phyloP scores from a whole-genome alignment of 2,113 vertebrate species.

The Orthonyx spaldingii region DNA sequence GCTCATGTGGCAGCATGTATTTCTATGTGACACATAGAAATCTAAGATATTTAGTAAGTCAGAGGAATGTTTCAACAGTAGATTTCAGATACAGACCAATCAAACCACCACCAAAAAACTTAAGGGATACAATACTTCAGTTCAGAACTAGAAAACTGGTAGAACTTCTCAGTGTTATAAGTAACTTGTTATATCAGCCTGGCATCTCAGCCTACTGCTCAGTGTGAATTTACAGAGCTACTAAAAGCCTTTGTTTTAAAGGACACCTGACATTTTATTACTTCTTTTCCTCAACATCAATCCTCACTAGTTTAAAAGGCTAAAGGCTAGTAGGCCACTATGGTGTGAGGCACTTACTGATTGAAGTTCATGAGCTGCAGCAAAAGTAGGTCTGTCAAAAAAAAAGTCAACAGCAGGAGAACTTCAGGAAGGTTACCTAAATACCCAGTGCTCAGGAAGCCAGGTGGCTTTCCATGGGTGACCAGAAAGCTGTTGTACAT shows the following conservation, averaged over 20 bases:
- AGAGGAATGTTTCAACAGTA: not conserved
- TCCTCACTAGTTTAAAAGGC: not conserved
- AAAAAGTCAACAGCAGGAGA: not conserved
- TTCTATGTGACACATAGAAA: not conserved
- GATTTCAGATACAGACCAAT: not conserved
- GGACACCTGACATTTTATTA: not conserved
- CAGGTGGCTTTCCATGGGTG: not conserved
- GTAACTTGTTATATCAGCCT: not conserved
- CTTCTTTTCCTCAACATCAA: not conserved
- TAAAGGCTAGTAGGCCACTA: not conserved
- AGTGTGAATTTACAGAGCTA: not conserved
- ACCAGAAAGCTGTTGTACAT: not conserved
- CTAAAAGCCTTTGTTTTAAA: not conserved
- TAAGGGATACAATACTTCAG: not conserved
- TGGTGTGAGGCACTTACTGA: not conserved
- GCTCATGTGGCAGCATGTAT: not conserved
- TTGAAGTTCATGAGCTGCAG: not conserved
- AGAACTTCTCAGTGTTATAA: not conserved
- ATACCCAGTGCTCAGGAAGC: not conserved
- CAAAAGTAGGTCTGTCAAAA: not conserved
- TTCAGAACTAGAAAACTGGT: not conserved
- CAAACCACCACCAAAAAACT: not conserved
- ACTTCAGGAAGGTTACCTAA: not conserved
- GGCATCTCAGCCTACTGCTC: not conserved
- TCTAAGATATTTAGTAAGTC: too few species aligned